These are phyloP conservation scores for Terrapene triunguis DNA, from an alignment of 2,113 vertebrate genomes.

Conservation along the genomic window DNA sequence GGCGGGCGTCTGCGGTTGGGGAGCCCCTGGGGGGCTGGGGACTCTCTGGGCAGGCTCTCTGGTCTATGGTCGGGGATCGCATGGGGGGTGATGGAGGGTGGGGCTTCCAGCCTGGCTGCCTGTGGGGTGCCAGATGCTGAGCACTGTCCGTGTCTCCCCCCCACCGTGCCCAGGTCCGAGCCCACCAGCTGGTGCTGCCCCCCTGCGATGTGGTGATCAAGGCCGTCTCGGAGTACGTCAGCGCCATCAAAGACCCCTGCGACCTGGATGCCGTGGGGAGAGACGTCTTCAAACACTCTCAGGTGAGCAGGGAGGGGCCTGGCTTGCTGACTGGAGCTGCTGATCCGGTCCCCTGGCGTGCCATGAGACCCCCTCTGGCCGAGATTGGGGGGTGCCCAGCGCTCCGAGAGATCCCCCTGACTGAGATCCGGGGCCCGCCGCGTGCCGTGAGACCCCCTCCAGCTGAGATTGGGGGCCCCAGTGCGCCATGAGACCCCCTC, in stretches of 20 bases:
- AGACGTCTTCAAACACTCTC: constrained; percentile 95
- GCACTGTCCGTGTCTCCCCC: background rate
- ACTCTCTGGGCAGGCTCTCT: background rate
- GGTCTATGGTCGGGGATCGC: background rate
- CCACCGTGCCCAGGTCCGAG: constrained; percentile 83
- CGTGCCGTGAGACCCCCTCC: too few species aligned
- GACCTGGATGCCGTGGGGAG: constrained; percentile 90
- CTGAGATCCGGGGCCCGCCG: too few species aligned
- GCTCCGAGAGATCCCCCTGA: too few species aligned
- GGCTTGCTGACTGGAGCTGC: too few species aligned
- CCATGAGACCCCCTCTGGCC: background rate
- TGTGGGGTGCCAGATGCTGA: background rate
- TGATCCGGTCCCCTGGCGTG: background rate
- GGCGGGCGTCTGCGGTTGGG: background rate
- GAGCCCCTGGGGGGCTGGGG: background rate
- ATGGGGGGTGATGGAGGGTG: background rate
- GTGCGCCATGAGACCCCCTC: too few species aligned
- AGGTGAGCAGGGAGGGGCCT: constrained; percentile 74
- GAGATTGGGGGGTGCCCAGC: background rate
- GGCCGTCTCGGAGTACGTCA: constrained; percentile 92
- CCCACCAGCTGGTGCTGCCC: constrained; percentile 93
- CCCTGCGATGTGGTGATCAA: constrained; percentile 95
- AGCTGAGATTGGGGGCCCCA: too few species aligned
- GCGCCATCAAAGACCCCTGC: constrained; percentile 90
- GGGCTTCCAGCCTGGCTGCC: background rate